These are phyloP conservation scores for Clarias gariepinus DNA, from an alignment of 2,113 vertebrate species.

Conservation along the genomic window DNA sequence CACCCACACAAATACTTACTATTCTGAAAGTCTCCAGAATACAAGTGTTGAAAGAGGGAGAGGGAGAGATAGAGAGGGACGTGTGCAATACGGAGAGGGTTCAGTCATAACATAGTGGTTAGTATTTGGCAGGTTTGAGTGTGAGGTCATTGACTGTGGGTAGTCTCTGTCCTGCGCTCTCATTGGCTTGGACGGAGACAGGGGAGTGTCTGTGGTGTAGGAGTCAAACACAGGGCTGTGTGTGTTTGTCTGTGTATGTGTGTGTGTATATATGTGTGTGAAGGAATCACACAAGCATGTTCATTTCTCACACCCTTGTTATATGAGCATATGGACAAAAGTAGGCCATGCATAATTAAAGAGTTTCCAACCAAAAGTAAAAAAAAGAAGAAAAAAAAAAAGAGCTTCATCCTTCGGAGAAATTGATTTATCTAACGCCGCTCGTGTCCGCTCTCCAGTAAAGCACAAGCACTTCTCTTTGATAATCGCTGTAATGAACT, in stretches of 20 bases:
- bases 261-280: conserved; percentile 29
- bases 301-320: conserved; percentile 29
- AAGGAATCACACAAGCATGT: conserved; percentile 26
- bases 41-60: background rate
- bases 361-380: conserved; percentile 21
- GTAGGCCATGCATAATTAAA: conserved; percentile 52
- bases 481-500: conserved; percentile 16
- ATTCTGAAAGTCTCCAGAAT: conserved; percentile 18
- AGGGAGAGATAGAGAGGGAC: conserved; percentile 17
- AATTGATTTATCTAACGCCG: conserved; percentile 11
- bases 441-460: background rate
- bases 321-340: conserved; percentile 41
- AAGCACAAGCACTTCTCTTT: conserved; percentile 24
- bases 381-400: background rate
- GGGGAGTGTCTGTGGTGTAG: conserved; percentile 21
- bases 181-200: conserved; percentile 34
- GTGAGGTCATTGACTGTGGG: conserved; percentile 40
- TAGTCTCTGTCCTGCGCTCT: background rate
- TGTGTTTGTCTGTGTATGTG: conserved; percentile 31
- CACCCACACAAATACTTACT: conserved; percentile 4
- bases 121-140: conserved; percentile 37
- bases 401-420: background rate
- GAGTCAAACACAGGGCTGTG: conserved; percentile 27
- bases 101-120: conserved; percentile 54
- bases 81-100: conserved; percentile 25